A percentile compares a stretch with the other conserved stretches of the same genome.
Evolutionary conservation across 2,113 vertebrate species (phyloP).

Genomic region (Thamnaconus septentrionalis): DNA sequence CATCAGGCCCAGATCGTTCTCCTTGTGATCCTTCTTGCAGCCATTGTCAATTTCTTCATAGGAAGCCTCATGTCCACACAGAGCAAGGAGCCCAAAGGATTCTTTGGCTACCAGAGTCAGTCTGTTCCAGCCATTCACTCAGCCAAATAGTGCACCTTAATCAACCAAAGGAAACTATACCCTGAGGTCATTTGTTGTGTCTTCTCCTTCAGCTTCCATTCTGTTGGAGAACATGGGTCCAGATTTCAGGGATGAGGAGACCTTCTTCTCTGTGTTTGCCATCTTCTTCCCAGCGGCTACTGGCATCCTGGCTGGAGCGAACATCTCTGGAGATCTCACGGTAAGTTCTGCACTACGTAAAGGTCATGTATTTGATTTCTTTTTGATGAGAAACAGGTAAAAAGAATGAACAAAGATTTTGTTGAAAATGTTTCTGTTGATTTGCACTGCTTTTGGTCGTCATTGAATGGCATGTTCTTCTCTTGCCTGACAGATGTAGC

Average conservation of each 20-base stretch:
- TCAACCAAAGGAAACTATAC: too few relatives aligned
- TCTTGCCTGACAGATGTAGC: too few relatives aligned
- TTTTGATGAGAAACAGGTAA: too few relatives aligned
- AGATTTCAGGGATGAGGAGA: conserved; percentile 83
- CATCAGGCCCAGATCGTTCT: conserved; percentile 91
- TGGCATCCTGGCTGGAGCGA: conserved; percentile 95
- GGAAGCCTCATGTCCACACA: conserved; percentile 88
- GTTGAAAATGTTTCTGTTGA: too few relatives aligned
- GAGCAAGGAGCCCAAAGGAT: conserved; percentile 89
- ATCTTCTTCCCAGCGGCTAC: conserved; percentile 99
- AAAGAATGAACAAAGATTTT: too few relatives aligned
- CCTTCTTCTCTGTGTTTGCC: conserved; percentile 95
- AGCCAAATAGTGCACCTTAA: neutral
- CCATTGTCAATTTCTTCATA: conserved; percentile 89
- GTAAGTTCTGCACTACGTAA: conserved; percentile 72
- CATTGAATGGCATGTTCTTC: too few relatives aligned
- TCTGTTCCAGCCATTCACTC: neutral
- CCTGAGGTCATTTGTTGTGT: too few relatives aligned
- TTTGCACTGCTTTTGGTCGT: too few relatives aligned
- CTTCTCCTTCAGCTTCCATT: conserved; percentile 81
- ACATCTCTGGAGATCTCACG: conserved; percentile 95
- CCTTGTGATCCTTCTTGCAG: conserved; percentile 86
- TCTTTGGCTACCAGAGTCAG: conserved; percentile 91
- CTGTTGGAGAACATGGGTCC: conserved; percentile 93
- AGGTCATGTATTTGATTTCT: too few relatives aligned